Base-by-base conservation (phyloP, 2,888 invertebrate genomes). In the Criorhina ranunculi region DNA sequence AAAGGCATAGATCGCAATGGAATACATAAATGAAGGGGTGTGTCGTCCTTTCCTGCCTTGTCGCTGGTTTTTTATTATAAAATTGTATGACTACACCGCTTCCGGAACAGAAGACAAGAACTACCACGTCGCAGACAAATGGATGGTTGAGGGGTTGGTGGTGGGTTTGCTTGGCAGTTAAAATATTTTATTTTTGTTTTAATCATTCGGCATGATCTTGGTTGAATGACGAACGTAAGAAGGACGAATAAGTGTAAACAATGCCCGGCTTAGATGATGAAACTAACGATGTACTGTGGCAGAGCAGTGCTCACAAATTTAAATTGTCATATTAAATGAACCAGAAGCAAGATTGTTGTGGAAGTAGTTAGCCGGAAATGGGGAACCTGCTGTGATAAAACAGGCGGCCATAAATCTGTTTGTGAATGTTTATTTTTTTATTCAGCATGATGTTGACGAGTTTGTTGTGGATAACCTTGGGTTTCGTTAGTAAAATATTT, bases 301-400 rank as follows among this genome's bases (percentile, higher is more conserved):
- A 12, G 24, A 42, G 55, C 31, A 64, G 33, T 62, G 53, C 40
- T 69, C n/a, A 70, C 46, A 80, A 80, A 76, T 70, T 70, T 53
- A 70, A 80, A 75, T 88, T 88, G 88, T 88, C 79, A 88, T 88
- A 90, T 89, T 90, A 89, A 90, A 90, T 90, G 91, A 90, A 90
- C 88, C 89, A 90, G 90, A 91, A 90, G 90, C 91, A 91, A 90
- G 90, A 90, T 90, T 90, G 91, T 89, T 88, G 88, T 66, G 53
- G 53, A 75, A 70, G 75, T 42, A 80, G 80, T 70, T 59, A 76
- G 75, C 40, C 40, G 53, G 60, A 76, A 82, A 85, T 77, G 64
- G 42, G 37, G 12, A 66, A 80, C 59, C 75, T 75, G 75, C 75
- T 75, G 12, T 59, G 69, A 80, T 70, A 73, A 73, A 83, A 75